Evolutionary conservation across 2,113 vertebrate genomes (phyloP), one percentile per base, ranked within the genome.

Genomic region (Zosterops lateralis): DNA sequence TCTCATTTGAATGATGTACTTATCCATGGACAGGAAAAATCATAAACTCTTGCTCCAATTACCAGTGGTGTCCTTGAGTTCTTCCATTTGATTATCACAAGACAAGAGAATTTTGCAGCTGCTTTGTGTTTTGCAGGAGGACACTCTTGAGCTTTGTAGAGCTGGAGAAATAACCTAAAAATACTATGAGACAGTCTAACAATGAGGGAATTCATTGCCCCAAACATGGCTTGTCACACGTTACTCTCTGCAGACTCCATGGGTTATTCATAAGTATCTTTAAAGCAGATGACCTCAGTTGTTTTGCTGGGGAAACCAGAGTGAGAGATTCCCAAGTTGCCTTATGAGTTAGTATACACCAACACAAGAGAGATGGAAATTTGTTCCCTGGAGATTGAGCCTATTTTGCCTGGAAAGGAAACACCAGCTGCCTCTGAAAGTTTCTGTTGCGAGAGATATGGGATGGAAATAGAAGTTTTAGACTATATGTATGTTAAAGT

Each of bases 401-500:
- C 82, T 84, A 0, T 57, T 81, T 66, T 83, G 32, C 29, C 36
- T 74, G 68, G 36, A 18, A 79, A 86, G 44, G 68, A 80, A 65
- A 21, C 58, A 31, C 42, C 91, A 65, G 3, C 85, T 77, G 70
- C 65, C 3, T 70, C 54, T 34, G 74, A 24, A 80, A 84, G 73
- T 88, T 48, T 36, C 29, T 57, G 38, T 45, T 38, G 42, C 31
- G 8, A n/a, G 38, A 81, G 36, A 42, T 50, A 18, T 56, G 44
- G 83, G 86, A 95, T 95, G 94, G 98, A 97, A 97, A 92, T 97
- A 91, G 96, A 98, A 91, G 97, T 98, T 92, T 95, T 98, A 98
- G 97, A 97, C 95, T 98, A 60, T 94, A 98, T 98, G 96, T 99
- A 98, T 85, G 88, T 98, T 58, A 65, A 98, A 97, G 98, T 99